Base-by-base conservation (phyloP, 2,797 vertebrate species). In the Caiman crocodilus region DNA sequence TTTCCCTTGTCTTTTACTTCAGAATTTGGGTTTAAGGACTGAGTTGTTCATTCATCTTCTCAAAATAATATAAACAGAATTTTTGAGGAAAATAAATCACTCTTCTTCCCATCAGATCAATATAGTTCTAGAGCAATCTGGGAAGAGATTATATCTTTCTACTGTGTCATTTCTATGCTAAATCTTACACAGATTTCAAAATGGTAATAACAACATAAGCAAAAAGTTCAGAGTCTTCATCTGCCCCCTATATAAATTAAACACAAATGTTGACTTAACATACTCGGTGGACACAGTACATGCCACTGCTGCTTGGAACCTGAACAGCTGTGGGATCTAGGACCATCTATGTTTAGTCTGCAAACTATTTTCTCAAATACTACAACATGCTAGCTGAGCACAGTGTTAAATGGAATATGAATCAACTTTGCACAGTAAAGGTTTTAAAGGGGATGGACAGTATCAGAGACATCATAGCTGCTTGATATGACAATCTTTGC, bases 331-430 rank as follows among this genome's bases (percentile, higher is more conserved):
- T 58, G 35, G 35, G 86, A 80, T 85, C 16, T 60, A 63, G 56
- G 9, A 76, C 32, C 17, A 10, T 69, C 25, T 32, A 84, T 7
- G 55, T 87, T 87, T 87, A 60, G 23, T 82, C 42, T 76, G 21
- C 42, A 35, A 77, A 90, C 8, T 74, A 32, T 93, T 35, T 82
- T 81, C 60, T 85, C 30, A 91, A 73, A 67, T 30, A 30, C 25
- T 25, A 74, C 76, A 85, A 88, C 32, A 81, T 76, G 32, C 35
- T 81, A 92, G 17, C 18, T 82, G 76, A 89, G 88, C 25, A 89
- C 18, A 10, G 23, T 28, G 7, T 76, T 74, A 89, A 81, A 81
- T 74, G 7, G 91, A 94, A 95, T 67, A 84, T 55, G 2, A 93
- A 55, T 89, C 10, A 76, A 35, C 55, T 58, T 32, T 83, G 57